A percentile compares a stretch with the other conserved stretches of the same genome.
phyloP scores from a whole-genome alignment of 2,113 vertebrate genomes.

The Atlantisia rogersi region DNA sequence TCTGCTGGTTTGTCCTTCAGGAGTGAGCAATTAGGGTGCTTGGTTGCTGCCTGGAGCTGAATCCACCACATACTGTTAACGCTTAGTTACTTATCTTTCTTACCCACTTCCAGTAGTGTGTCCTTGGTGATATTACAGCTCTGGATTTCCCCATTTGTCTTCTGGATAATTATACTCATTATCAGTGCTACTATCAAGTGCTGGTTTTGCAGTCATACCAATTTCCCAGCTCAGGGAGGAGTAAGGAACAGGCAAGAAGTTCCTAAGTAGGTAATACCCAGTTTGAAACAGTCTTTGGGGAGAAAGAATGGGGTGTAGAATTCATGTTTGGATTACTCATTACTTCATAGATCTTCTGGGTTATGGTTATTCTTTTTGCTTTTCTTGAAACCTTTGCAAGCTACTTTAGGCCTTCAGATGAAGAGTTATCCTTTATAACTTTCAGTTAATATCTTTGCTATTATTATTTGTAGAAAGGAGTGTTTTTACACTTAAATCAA shows the following conservation, averaged over 20 bases:
- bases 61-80: neutral
- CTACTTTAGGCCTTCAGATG: neutral
- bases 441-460: conserved; percentile 28
- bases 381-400: neutral
- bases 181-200: neutral
- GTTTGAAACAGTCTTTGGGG: neutral
- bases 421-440: conserved; percentile 12
- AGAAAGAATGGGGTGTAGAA: neutral
- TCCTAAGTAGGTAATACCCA: neutral
- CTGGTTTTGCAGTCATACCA: neutral
- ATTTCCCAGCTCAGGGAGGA: neutral
- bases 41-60: too few species aligned
- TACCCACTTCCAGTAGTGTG: neutral
- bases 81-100: neutral
- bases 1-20: too few species aligned
- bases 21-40: too few species aligned
- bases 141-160: conserved; percentile 18
- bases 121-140: conserved; percentile 9
- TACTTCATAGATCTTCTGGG: neutral
- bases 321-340: neutral
- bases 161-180: neutral
- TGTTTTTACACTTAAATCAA: conserved; percentile 62
- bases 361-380: neutral
- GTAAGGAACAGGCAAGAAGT: neutral
- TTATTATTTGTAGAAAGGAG: conserved; percentile 45